Evolutionary conservation across 2,113 vertebrate species (phyloP).

Genomic region (Phocoena sinus): DNA sequence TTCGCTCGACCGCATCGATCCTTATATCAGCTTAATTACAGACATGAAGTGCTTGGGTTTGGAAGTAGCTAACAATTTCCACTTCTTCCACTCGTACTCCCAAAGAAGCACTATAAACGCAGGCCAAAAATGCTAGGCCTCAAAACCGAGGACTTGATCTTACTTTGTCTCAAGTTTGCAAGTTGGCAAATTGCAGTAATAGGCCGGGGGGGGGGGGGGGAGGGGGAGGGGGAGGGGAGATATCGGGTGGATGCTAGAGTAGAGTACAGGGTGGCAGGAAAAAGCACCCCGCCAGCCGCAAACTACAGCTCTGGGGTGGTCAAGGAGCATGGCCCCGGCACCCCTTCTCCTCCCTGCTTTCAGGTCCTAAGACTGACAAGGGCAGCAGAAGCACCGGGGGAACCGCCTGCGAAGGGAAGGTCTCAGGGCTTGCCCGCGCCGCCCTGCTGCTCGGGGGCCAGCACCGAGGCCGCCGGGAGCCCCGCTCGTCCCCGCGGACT

Average conservation of each 20-base stretch:
- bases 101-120: neutral
- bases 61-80: neutral
- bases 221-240: rapidly evolving
- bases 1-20: neutral
- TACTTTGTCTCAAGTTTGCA: constrained; percentile 40
- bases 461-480: neutral
- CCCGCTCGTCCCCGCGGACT: neutral
- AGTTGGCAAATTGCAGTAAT: neutral
- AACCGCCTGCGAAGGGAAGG: neutral
- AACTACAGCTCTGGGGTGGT: neutral
- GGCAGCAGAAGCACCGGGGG: no score
- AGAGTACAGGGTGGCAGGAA: neutral
- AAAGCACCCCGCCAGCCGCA: neutral
- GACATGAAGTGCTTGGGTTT: neutral
- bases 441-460: neutral
- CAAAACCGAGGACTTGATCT: neutral
- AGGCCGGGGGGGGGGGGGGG: rapidly evolving
- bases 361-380: neutral
- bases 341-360: neutral
- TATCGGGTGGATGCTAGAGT: neutral
- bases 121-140: neutral
- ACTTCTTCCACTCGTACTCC: neutral
- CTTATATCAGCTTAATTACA: neutral
- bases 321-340: neutral
- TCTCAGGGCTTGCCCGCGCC: neutral